phyloP scores from a whole-genome alignment of 2,888 invertebrate genomes.

The Leptinotarsa haldemani region DNA sequence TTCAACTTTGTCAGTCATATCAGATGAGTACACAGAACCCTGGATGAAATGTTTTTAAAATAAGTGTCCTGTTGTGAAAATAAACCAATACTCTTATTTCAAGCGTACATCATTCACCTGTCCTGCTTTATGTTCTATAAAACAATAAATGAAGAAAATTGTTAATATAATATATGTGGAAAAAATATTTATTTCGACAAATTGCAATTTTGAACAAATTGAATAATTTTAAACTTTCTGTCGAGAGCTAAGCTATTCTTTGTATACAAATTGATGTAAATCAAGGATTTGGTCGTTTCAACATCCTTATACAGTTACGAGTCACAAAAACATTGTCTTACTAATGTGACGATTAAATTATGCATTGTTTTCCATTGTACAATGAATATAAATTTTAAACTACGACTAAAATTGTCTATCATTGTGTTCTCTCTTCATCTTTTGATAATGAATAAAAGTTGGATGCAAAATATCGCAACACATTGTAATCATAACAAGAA shows the following conservation, averaged over 20 bases:
- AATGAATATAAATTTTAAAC: neutral
- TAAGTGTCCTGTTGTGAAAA: slow-evolving; percentile 36
- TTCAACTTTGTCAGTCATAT: slow-evolving; percentile 33
- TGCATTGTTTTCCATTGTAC: neutral
- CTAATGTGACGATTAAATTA: neutral
- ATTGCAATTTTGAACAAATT: too few species aligned
- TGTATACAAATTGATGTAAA: slow-evolving; percentile 1
- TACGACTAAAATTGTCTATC: neutral
- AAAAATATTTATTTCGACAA: neutral
- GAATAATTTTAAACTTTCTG: too few species aligned
- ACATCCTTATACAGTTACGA: neutral
- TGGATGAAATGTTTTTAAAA: slow-evolving; percentile 29
- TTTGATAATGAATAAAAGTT: neutral
- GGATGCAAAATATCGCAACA: neutral
- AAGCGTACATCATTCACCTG: neutral
- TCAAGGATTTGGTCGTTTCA: neutral
- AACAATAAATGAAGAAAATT: neutral
- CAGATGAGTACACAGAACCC: slow-evolving; percentile 18
- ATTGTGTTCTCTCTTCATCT: neutral
- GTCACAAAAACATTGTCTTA: neutral
- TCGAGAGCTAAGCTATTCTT: neutral
- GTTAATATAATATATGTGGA: neutral
- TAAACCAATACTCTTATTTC: slow-evolving; percentile 27
- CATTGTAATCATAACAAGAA: too few species aligned
- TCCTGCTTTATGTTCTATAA: neutral